A percentile compares a stretch with the other conserved stretches of the same genome.
Evolutionary conservation across 2,113 vertebrate species (phyloP).

Genomic region (Cygnus buccinator): DNA sequence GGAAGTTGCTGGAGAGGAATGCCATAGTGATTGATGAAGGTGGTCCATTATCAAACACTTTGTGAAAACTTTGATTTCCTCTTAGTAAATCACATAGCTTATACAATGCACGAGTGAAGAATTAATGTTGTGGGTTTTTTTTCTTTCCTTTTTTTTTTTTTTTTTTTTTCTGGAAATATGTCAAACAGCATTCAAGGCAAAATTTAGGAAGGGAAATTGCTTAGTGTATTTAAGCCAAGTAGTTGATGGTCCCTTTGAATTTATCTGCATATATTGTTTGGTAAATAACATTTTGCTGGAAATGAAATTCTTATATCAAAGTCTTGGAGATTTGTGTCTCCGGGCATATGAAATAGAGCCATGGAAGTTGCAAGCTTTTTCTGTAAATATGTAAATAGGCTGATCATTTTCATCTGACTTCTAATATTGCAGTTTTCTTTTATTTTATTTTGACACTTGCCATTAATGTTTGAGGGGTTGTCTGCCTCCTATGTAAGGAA

Average conservation of each 20-base stretch:
- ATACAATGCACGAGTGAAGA: slow-evolving; percentile 33
- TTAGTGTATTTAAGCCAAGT: background rate
- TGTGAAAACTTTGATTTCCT: slow-evolving; percentile 76
- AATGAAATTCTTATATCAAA: background rate
- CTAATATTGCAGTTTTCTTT: background rate
- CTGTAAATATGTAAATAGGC: background rate
- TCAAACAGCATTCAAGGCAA: slow-evolving; percentile 45
- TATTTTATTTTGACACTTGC: background rate
- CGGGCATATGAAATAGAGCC: background rate
- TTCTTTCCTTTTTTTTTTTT: slow-evolving; percentile 54
- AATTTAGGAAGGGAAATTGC: slow-evolving; percentile 46
- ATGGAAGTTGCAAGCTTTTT: background rate
- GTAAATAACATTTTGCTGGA: slow-evolving; percentile 24
- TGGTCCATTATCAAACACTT: slow-evolving; percentile 60
- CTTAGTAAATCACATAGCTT: slow-evolving; percentile 65
- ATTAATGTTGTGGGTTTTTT: slow-evolving; percentile 69
- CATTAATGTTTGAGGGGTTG: background rate
- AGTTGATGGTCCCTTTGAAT: background rate
- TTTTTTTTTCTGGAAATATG: slow-evolving; percentile 61
- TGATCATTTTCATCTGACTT: background rate
- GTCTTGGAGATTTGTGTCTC: background rate
- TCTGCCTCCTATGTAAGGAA: background rate
- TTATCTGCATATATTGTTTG: slow-evolving; percentile 18
- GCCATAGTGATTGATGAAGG: slow-evolving; percentile 76
- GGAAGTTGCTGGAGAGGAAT: slow-evolving; percentile 69